These are phyloP conservation scores for Drusus annulatus DNA, from an alignment of 1,140 invertebrate species.

Conservation along the genomic window DNA sequence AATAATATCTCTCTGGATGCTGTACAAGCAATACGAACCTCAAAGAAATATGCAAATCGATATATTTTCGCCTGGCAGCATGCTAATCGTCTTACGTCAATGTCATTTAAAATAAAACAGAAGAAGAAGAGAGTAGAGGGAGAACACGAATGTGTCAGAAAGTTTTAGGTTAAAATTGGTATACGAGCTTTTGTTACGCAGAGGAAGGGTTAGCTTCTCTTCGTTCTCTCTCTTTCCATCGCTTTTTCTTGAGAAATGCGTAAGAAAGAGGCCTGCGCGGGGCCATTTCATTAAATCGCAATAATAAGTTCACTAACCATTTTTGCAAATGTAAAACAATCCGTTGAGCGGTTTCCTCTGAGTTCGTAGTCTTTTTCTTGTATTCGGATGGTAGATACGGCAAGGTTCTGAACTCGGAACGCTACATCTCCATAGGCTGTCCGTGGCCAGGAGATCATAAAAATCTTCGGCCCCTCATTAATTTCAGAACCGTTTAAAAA, in stretches of 20 bases:
- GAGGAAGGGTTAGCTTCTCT: conserved; percentile 52
- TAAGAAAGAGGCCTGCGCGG: conserved; percentile 19
- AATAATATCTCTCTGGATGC: conserved; percentile 23
- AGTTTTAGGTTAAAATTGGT: conserved; percentile 58
- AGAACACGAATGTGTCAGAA: conserved; percentile 59
- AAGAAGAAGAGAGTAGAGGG: conserved; percentile 46
- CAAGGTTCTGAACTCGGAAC: no score
- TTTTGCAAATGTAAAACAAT: no score
- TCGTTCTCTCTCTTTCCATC: conserved; percentile 31
- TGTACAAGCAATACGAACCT: conserved; percentile 32
- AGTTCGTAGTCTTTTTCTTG: no score
- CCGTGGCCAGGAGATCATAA: no score
- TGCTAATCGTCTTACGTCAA: conserved; percentile 59
- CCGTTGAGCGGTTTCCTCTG: no score
- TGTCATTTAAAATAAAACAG: conserved; percentile 60
- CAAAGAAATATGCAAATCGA: conserved; percentile 33
- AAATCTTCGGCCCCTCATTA: no score
- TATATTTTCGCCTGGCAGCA: conserved; percentile 34
- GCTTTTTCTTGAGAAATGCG: conserved; percentile 37
- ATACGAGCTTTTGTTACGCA: conserved; percentile 53
- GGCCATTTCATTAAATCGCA: not conserved
- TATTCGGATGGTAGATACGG: no score
- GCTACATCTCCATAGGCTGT: no score
- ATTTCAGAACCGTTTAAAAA: no score
- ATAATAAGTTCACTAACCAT: not conserved